Evolutionary conservation across 2,797 vertebrate species (phyloP).

Genomic region (Spondyliosoma cantharus): DNA sequence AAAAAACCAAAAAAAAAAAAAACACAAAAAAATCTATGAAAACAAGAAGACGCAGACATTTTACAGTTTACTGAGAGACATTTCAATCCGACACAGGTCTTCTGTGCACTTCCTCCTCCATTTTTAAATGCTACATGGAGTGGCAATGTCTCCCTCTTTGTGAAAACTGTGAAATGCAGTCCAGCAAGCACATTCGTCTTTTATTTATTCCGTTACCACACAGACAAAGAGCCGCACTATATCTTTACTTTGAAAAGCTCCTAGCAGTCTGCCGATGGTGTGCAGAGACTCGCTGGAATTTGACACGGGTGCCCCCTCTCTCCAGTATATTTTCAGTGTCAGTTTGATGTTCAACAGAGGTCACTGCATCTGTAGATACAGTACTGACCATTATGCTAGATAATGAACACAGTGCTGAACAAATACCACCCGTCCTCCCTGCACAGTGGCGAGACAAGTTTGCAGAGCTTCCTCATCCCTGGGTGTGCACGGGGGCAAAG

Average conservation of each 20-base stretch:
- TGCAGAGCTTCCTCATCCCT: slow-evolving; percentile 77
- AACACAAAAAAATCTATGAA: slow-evolving; percentile 16
- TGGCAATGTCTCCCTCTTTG: slow-evolving; percentile 36
- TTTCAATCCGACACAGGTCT: slow-evolving; percentile 27
- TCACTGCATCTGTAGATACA: slow-evolving; percentile 76
- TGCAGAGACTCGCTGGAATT: slow-evolving; percentile 60
- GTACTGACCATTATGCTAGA: slow-evolving; percentile 69
- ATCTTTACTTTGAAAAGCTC: slow-evolving; percentile 60
- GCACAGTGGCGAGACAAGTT: slow-evolving; percentile 62
- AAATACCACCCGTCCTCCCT: slow-evolving; percentile 70
- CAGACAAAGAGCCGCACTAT: slow-evolving; percentile 58
- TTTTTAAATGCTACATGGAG: slow-evolving; percentile 53
- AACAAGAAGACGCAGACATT: slow-evolving; percentile 42
- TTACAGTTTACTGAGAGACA: slow-evolving; percentile 43
- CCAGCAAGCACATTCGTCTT: slow-evolving; percentile 49
- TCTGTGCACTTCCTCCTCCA: slow-evolving; percentile 38
- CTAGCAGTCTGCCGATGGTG: slow-evolving; percentile 27
- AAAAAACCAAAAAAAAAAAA: background rate
- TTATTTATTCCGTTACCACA: slow-evolving; percentile 62
- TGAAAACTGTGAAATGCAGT: slow-evolving; percentile 61
- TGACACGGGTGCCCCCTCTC: slow-evolving; percentile 67
- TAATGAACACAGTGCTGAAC: slow-evolving; percentile 77
- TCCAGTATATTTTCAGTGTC: slow-evolving; percentile 70
- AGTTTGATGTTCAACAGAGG: slow-evolving; percentile 77
- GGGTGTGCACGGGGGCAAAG: slow-evolving; percentile 84